Evolutionary conservation across 64 coral and sea anemone genomes (phyloP).

Genomic region (Catalaphyllia jardinei): DNA sequence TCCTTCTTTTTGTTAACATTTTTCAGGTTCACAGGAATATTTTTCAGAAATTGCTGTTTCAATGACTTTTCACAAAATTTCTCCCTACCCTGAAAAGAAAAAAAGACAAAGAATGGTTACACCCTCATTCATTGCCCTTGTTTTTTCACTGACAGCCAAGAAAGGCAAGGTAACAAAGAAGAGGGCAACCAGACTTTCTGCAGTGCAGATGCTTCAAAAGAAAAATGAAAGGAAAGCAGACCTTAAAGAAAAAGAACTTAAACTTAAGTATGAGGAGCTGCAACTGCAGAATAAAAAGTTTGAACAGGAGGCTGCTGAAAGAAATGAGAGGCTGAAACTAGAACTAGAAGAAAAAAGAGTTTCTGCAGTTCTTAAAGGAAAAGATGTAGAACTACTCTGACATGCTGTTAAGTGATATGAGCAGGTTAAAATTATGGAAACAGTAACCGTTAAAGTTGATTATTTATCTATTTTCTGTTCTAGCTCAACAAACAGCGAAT

Average conservation of each 20-base stretch:
- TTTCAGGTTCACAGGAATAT: too few relatives aligned
- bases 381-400: neutral
- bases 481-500: conserved; percentile 33
- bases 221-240: conserved; percentile 29
- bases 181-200: conserved; percentile 21
- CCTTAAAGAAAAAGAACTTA: conserved; percentile 22
- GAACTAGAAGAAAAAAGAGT: conserved; percentile 28
- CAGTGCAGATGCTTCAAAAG: conserved; percentile 10
- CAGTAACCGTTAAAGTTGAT: conserved; percentile 33
- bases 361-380: neutral
- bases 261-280: conserved; percentile 19
- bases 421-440: conserved; percentile 29
- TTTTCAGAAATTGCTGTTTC: too few relatives aligned
- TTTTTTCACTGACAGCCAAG: conserved; percentile 13
- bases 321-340: conserved; percentile 13
- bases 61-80: too few relatives aligned
- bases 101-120: conserved; percentile 4
- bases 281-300: conserved; percentile 32
- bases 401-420: neutral
- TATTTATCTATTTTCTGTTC: conserved; percentile 38
- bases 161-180: conserved; percentile 26
- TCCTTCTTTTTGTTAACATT: too few relatives aligned
- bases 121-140: conserved; percentile 13
- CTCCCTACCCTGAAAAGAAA: neutral
- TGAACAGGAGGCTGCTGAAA: conserved; percentile 22